Evolutionary conservation across 35 echinoderm and acorn worm genomes (phyloP).

Genomic region (Heliocidaris erythrogramma): DNA sequence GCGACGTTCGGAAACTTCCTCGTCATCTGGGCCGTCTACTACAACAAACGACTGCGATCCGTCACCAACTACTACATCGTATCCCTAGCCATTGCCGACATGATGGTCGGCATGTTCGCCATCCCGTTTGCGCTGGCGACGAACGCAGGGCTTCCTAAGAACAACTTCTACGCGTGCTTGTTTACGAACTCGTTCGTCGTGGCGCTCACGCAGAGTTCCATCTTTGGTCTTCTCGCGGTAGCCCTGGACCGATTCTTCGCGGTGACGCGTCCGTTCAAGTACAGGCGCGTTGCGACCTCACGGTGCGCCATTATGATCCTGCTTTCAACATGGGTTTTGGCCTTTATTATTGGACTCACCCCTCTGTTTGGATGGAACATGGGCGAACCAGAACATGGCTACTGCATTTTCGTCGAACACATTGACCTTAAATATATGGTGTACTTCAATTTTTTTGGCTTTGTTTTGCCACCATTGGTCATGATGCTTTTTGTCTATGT

Average conservation of each 20-base stretch:
- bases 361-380: conserved; percentile 95
- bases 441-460: conserved; percentile 96
- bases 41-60: conserved; percentile 77
- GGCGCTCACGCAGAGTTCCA: conserved; percentile 91
- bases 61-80: conserved; percentile 99
- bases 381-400: conserved; percentile 40
- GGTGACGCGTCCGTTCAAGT: conserved; percentile 76
- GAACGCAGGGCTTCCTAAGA: conserved; percentile 66
- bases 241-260: conserved; percentile 96
- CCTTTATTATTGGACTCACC: conserved; percentile 90
- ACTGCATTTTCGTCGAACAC: conserved; percentile 80
- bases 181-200: conserved; percentile 97
- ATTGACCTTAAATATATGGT: conserved; percentile 99
- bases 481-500: conserved; percentile 90
- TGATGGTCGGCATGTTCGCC: conserved; percentile 83
- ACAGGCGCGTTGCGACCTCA: conserved; percentile 80
- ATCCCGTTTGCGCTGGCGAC: conserved; percentile 88
- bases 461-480: conserved; percentile 84
- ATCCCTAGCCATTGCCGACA: conserved; percentile 89
- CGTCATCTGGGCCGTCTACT: conserved; percentile 91
- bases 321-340: conserved; percentile 78
- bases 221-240: conserved; percentile 88
- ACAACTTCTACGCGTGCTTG: conserved; percentile 82
- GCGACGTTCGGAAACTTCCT: conserved; percentile 83
- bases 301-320: conserved; percentile 70